Conservation (phyloP, 2,888 invertebrate species). For the Ochropacha duplaris region DNA sequence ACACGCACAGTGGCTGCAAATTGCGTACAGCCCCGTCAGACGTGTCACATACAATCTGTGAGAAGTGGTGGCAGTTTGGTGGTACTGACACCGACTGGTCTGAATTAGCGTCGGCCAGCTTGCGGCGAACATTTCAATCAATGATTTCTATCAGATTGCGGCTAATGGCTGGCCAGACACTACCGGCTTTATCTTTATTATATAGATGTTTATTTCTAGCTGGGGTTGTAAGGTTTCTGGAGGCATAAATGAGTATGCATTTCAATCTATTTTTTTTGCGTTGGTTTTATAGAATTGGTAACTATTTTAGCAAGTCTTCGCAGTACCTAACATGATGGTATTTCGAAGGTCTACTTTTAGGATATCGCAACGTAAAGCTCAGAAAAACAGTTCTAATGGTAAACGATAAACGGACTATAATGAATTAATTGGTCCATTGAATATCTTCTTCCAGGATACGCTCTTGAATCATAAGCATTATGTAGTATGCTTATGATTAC, state of each 20-base stretch:
- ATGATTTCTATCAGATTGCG: constrained; percentile 17
- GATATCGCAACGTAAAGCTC: no score
- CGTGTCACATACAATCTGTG: constrained; percentile 21
- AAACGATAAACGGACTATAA: no score
- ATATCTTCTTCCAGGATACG: no score
- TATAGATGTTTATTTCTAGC: constrained; percentile 8
- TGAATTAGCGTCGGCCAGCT: not conserved
- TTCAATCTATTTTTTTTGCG: no score
- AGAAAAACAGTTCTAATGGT: no score
- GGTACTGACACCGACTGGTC: not conserved
- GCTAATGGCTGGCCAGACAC: constrained; percentile 10
- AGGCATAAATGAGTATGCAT: no score
- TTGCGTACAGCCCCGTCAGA: constrained; percentile 20
- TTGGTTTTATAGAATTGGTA: no score
- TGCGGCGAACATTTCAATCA: constrained; percentile 20
- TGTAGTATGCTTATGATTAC: no score
- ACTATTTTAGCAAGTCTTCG: no score
- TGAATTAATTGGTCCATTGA: no score
- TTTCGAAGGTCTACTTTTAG: no score
- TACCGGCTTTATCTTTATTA: constrained; percentile 14
- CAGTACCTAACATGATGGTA: no score
- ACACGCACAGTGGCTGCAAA: constrained; percentile 25
- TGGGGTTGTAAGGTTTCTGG: not conserved
- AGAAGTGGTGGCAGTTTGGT: constrained; percentile 17
- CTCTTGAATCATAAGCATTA: not conserved